Evolutionary conservation across 2,888 invertebrate genomes (phyloP), one percentile per base, ranked within the genome.

Genomic region (Drosophila longiperda): DNA sequence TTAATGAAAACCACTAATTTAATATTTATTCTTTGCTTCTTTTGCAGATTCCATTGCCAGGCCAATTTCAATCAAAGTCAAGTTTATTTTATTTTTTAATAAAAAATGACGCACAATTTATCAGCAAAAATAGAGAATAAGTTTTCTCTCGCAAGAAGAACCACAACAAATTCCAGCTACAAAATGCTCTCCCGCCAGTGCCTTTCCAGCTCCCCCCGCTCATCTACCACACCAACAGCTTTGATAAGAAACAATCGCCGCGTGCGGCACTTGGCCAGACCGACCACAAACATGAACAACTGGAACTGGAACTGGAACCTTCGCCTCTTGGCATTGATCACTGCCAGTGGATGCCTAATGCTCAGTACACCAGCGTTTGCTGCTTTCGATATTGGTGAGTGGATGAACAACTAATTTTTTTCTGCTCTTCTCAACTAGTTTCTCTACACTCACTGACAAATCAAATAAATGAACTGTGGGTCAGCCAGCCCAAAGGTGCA

Each of bases 331-430:
- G 80, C 91, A 75, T 63, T 87, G 73, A 73, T 91, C 73, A 78
- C 91, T 73, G 80, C 90, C 89, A 85, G 83, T 75, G 82, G 75
- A 75, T 79, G 75, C 68, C 68, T 89, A 78, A 81, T 91, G 81
- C 87, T 90, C 83, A 87, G 83, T 72, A 74, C 85, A 72, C 82
- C 89, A 76, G 72, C 77, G 65, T 81, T 74, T 74, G 75, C 86
- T 59, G 91, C 89, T 65, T 92, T 91, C 82, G 91, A 91, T 80
- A 91, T 92, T 80, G 92, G 91, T 91, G 74, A 92, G 92, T 85
- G 45, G 26, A 59, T 52, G 57, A 53, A 52, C 26, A 42, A 69
- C 29, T 52, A 42, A 26, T 40, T 62, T 58, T 58, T 60, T 40
- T 12, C 8, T 15, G 17, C 23, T 9, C 5, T 17, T 20, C 49